Percentiles rank a stretch among this genome's conserved stretches.
phyloP scores from a whole-genome alignment of 2,113 vertebrate species.

The Noctilio leporinus region DNA sequence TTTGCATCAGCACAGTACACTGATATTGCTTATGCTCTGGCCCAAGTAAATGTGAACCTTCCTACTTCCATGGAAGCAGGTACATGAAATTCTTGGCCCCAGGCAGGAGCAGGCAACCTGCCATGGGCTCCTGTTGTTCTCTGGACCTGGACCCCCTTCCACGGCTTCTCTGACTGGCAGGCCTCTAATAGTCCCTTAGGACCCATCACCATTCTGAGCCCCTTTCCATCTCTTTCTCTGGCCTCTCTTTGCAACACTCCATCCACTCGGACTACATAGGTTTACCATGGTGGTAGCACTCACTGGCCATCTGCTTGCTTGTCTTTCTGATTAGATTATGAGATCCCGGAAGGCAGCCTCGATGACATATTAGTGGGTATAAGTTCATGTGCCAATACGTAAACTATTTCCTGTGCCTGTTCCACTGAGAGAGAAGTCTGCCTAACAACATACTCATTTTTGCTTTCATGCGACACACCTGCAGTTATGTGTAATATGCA shows the following conservation, averaged over 20 bases:
- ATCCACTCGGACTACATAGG: not conserved
- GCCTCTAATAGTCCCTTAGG: not conserved
- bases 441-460: not conserved
- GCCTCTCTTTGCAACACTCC: not conserved
- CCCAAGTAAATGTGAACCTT: not conserved
- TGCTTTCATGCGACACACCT: not conserved
- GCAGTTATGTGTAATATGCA: not conserved
- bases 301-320: not conserved
- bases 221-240: not conserved
- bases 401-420: fast-evolving
- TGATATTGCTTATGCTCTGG: not conserved
- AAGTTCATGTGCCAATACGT: not conserved
- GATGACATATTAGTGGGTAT: not conserved
- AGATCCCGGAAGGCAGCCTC: not conserved
- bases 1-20: not conserved
- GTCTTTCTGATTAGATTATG: not conserved
- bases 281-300: not conserved
- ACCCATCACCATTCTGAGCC: not conserved
- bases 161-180: not conserved
- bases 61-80: not conserved
- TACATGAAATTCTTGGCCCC: not conserved
- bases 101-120: not conserved
- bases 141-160: not conserved
- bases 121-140: not conserved
- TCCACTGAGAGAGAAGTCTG: not conserved